Percentiles rank a stretch among this genome's conserved stretches.
phyloP scores from a whole-genome alignment of 2,113 vertebrate genomes.

The Stigmatopora argus region DNA sequence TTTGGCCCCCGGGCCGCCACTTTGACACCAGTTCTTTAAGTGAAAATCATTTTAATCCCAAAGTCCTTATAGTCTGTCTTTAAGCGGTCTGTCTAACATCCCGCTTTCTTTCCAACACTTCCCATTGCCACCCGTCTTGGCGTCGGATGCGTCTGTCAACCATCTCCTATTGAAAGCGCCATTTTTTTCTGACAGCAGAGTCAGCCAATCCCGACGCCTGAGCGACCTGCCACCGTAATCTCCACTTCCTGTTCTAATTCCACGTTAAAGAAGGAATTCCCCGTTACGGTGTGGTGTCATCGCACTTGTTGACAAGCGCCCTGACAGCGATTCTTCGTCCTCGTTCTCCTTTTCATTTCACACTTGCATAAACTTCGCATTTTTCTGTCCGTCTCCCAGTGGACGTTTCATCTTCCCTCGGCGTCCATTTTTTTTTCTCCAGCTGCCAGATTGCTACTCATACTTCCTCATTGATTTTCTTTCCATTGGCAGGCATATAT shows the following conservation, averaged over 20 bases:
- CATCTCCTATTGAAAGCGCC: constrained; percentile 48
- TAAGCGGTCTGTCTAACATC: constrained; percentile 50
- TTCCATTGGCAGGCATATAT: constrained; percentile 33
- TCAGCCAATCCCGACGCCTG: constrained; percentile 53
- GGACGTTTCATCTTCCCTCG: constrained; percentile 25
- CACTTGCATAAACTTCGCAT: constrained; percentile 9
- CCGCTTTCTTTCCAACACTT: constrained; percentile 48
- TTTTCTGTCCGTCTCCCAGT: constrained; percentile 10
- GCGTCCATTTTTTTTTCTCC: constrained; percentile 34
- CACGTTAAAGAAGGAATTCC: constrained; percentile 51
- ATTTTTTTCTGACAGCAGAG: constrained; percentile 54
- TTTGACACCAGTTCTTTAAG: not conserved
- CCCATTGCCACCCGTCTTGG: constrained; percentile 33
- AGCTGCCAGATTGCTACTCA: constrained; percentile 30
- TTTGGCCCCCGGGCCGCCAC: too few relatives aligned
- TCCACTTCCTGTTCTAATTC: constrained; percentile 48
- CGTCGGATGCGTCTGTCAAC: constrained; percentile 59
- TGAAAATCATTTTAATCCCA: constrained; percentile 30
- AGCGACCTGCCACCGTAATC: constrained; percentile 49
- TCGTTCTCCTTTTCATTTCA: constrained; percentile 22
- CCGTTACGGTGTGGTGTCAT: constrained; percentile 15
- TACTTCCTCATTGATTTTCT: constrained; percentile 59
- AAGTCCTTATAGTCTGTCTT: constrained; percentile 40
- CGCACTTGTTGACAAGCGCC: constrained; percentile 33
- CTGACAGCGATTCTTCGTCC: not conserved